Conservation (phyloP, 2,113 vertebrate genomes). For the Anthoscopus minutus region DNA sequence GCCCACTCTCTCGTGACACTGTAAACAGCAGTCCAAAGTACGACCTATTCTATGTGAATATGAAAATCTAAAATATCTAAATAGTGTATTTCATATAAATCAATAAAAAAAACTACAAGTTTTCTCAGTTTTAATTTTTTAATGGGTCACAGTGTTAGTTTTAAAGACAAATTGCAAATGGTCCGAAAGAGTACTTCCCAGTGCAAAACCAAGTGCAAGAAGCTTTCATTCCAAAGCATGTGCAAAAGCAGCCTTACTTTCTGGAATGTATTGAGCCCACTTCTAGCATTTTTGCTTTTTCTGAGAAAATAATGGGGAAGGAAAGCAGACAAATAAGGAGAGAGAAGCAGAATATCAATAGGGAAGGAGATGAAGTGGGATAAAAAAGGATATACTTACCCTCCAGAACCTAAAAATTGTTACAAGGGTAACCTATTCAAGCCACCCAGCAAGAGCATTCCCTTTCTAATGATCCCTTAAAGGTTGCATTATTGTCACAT, state of each 20-base stretch:
- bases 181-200: background rate
- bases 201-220: background rate
- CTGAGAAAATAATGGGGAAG: background rate
- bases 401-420: background rate
- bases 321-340: background rate
- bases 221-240: background rate
- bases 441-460: background rate
- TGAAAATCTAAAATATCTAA: background rate
- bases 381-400: background rate
- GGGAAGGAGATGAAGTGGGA: background rate
- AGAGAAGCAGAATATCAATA: background rate
- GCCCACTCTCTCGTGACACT: background rate
- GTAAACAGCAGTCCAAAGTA: background rate
- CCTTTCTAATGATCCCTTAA: background rate
- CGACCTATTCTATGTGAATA: background rate
- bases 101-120: fast-evolving
- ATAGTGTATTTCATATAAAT: background rate
- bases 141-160: background rate
- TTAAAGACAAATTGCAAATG: background rate
- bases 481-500: background rate
- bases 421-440: background rate
- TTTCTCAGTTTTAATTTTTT: background rate
- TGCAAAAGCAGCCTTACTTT: background rate
- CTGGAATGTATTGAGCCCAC: background rate
- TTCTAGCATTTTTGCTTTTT: background rate